Percentiles rank a stretch among this genome's conserved stretches.
Evolutionary conservation across 2,113 vertebrate genomes (phyloP).

Genomic region (Onychorhynchus coronatus): DNA sequence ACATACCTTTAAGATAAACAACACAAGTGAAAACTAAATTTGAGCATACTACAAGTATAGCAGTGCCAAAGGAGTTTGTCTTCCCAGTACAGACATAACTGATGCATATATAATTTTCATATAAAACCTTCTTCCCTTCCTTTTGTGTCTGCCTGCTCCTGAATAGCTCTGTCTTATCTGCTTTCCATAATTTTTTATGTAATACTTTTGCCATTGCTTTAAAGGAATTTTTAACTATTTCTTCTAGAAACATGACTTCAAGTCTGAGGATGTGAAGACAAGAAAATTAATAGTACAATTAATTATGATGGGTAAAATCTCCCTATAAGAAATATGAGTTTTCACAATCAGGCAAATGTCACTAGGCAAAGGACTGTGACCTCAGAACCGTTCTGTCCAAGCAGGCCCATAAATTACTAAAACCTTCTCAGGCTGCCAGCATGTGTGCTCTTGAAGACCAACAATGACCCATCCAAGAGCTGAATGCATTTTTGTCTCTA

Average conservation of each 20-base stretch:
- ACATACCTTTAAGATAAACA: not conserved
- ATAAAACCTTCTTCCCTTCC: not conserved
- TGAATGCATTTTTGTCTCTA: accelerated
- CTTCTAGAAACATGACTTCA: not conserved
- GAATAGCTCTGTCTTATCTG: not conserved
- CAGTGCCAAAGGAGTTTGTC: not conserved
- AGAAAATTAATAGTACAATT: not conserved
- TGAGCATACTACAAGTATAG: not conserved
- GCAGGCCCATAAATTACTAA: not conserved
- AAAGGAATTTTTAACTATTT: not conserved
- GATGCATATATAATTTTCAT: not conserved
- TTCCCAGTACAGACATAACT: not conserved
- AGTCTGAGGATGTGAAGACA: not conserved
- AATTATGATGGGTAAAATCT: not conserved
- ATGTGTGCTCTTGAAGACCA: not conserved
- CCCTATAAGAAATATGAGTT: not conserved
- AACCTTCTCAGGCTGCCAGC: not conserved
- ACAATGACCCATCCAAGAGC: not conserved
- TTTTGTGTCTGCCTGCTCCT: not conserved
- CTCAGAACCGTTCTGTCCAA: not conserved
- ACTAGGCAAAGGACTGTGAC: not conserved
- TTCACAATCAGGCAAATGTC: not conserved
- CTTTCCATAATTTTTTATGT: not conserved
- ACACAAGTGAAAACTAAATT: not conserved
- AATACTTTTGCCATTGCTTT: not conserved